These are phyloP conservation scores for Temnothorax unifasciatus DNA, from an alignment of 2,888 invertebrate species.

Conservation along the genomic window DNA sequence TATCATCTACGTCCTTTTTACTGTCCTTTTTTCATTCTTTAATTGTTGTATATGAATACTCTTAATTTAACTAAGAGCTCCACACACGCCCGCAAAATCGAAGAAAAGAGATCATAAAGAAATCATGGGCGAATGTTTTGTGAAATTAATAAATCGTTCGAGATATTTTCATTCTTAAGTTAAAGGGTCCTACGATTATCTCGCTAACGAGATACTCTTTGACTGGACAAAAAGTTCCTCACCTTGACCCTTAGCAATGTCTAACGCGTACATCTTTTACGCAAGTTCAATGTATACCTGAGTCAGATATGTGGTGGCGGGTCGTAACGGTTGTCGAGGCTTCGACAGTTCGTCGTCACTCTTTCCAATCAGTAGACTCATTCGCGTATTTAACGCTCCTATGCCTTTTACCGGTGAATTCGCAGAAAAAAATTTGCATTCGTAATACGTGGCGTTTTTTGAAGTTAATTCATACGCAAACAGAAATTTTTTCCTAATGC, in stretches of 20 bases:
- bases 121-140: neutral
- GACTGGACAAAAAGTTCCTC: conserved; percentile 52
- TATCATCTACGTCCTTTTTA: no score
- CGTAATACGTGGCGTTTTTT: conserved; percentile 16
- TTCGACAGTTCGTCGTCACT: conserved; percentile 70
- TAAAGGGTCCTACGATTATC: neutral
- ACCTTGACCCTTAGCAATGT: conserved; percentile 63
- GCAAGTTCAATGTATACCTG: conserved; percentile 47
- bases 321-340: conserved; percentile 74
- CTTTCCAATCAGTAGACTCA: conserved; percentile 68
- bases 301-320: conserved; percentile 67
- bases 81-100: no score
- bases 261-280: conserved; percentile 45
- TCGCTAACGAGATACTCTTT: neutral
- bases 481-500: neutral
- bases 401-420: conserved; percentile 28
- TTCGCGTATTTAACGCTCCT: conserved; percentile 66
- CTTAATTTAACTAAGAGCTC: neutral
- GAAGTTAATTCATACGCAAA: neutral
- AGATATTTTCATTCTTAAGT: conserved; percentile 26
- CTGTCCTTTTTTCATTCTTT: neutral
- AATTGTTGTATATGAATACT: neutral
- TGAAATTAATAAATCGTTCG: neutral
- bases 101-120: neutral
- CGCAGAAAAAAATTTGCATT: neutral